Percentiles rank a stretch among this genome's conserved stretches.
Evolutionary conservation across 2,888 invertebrate genomes (phyloP).

Genomic region (Zootermopsis nevadensis): DNA sequence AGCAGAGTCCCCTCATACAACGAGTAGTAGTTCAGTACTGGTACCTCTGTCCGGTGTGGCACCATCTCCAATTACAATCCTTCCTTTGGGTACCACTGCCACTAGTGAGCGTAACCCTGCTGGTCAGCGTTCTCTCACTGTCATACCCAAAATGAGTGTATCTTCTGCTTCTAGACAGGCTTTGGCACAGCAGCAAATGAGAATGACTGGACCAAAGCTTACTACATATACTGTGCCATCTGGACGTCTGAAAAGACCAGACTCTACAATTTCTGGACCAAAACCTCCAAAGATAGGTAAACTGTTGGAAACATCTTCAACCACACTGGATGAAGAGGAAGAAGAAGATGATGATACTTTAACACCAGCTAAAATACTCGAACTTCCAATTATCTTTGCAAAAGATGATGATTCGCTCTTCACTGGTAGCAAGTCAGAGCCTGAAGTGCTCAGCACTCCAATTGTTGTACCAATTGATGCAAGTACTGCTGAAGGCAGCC

Average conservation of each 20-base stretch:
- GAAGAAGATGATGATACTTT: constrained; percentile 50
- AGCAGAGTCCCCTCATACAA: constrained; percentile 52
- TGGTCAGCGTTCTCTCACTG: constrained; percentile 39
- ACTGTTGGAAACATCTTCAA: neutral
- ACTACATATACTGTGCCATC: constrained; percentile 38
- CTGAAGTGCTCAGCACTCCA: constrained; percentile 31
- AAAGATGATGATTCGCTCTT: constrained; percentile 53
- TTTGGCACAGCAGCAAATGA: constrained; percentile 5
- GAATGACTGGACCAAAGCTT: constrained; percentile 31
- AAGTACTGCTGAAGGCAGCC: constrained; percentile 14
- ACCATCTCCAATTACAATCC: constrained; percentile 48
- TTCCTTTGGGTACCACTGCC: constrained; percentile 35
- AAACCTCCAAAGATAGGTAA: constrained; percentile 19
- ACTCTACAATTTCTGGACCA: constrained; percentile 22
- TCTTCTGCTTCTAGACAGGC: constrained; percentile 5
- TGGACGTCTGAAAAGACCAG: neutral
- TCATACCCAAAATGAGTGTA: constrained; percentile 35
- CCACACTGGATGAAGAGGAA: neutral
- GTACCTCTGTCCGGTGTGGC: constrained; percentile 47
- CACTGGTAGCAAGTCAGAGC: constrained; percentile 15
- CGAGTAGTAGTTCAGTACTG: constrained; percentile 39
- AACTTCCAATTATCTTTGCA: constrained; percentile 58
- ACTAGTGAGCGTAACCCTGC: neutral
- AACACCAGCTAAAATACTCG: constrained; percentile 57
- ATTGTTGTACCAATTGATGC: constrained; percentile 47